These are phyloP conservation scores for Actenoides hombroni DNA, from an alignment of 2,113 vertebrate genomes.

Conservation along the genomic window DNA sequence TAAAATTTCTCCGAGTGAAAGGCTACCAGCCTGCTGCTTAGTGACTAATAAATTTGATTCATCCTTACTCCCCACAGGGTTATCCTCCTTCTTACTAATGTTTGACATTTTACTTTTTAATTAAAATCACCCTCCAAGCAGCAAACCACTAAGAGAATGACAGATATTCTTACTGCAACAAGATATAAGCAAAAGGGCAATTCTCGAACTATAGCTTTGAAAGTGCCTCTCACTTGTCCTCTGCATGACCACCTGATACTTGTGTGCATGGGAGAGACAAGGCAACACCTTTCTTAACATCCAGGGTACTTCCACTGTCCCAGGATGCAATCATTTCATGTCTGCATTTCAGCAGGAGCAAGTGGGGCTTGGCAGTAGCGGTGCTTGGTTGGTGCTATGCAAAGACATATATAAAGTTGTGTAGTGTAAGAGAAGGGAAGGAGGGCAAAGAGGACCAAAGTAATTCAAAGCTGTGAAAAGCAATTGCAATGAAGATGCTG, in stretches of 20 bases:
- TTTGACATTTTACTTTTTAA: constrained; percentile 78
- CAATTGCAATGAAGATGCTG: neutral
- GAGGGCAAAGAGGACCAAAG: neutral
- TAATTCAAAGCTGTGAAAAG: neutral
- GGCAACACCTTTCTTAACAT: neutral
- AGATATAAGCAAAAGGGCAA: constrained; percentile 54
- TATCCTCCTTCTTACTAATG: constrained; percentile 67
- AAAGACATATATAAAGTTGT: neutral
- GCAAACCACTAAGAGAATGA: constrained; percentile 65
- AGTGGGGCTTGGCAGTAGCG: rapidly evolving
- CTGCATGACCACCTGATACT: neutral
- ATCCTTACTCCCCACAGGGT: constrained; percentile 60
- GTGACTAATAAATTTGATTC: constrained; percentile 74
- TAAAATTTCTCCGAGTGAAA: constrained; percentile 57
- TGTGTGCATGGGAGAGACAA: neutral
- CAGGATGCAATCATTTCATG: neutral
- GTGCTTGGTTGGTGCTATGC: neutral
- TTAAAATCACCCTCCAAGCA: constrained; percentile 74
- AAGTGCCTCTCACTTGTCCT: neutral
- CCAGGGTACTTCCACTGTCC: neutral
- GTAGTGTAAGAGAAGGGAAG: neutral
- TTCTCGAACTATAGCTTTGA: constrained; percentile 11
- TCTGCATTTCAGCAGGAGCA: neutral
- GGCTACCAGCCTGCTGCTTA: constrained; percentile 67
- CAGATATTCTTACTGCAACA: constrained; percentile 62